These are phyloP conservation scores for Phrynosoma platyrhinos DNA, from an alignment of 2,113 vertebrate species.

Conservation along the genomic window DNA sequence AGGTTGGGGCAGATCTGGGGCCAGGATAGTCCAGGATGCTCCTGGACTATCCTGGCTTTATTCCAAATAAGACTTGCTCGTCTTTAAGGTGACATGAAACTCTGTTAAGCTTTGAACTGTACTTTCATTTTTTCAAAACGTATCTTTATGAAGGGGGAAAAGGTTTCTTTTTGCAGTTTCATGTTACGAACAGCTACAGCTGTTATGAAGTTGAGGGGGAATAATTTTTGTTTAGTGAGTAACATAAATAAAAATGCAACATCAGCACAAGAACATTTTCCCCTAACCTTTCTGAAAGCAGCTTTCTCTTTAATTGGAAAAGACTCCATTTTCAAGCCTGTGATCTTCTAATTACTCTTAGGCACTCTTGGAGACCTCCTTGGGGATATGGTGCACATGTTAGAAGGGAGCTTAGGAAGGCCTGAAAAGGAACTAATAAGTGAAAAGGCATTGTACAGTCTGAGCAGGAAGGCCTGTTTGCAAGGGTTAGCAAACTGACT, in stretches of 20 bases:
- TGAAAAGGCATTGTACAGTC: slow-evolving; percentile 61
- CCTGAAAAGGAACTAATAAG: slow-evolving; percentile 58
- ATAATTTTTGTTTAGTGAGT: neutral
- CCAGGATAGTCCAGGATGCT: too few relatives aligned
- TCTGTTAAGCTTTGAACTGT: too few relatives aligned
- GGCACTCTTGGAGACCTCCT: slow-evolving; percentile 23
- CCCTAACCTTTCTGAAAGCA: neutral
- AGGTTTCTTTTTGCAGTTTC: neutral
- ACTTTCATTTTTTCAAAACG: neutral
- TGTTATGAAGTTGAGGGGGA: neutral
- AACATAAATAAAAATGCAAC: slow-evolving; percentile 14
- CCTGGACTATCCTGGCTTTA: too few relatives aligned
- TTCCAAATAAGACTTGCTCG: too few relatives aligned
- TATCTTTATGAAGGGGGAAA: neutral
- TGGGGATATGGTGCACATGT: accelerated
- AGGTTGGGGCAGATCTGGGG: too few relatives aligned
- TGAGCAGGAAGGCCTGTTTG: slow-evolving; percentile 59
- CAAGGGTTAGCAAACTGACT: slow-evolving; percentile 66
- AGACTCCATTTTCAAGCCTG: neutral
- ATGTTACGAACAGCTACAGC: neutral
- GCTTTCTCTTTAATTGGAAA: slow-evolving; percentile 38
- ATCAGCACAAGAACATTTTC: slow-evolving; percentile 10
- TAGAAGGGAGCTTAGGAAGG: neutral
- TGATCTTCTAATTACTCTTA: slow-evolving; percentile 12
- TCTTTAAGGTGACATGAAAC: too few relatives aligned